Evolutionary conservation across 2,888 invertebrate genomes (phyloP), one percentile per base, ranked within the genome.

Genomic region (Pollenia angustigena): DNA sequence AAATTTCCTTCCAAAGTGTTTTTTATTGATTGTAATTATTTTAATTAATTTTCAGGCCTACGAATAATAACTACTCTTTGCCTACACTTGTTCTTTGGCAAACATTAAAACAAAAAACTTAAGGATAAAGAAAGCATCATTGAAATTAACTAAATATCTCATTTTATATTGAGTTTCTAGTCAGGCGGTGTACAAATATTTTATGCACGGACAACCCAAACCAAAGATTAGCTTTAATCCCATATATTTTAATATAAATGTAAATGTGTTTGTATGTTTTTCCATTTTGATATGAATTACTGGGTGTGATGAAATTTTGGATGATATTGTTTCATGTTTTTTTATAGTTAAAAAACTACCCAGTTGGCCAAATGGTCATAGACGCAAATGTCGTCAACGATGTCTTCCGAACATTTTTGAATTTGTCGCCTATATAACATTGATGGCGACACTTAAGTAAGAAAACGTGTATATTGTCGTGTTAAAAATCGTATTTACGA

Each of bases 101-200:
- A 32, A 6, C 32, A 4, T 32, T 32, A 4, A 32, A 32, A 32
- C 32, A 32, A 32, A 8, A 66, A n/a, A 66, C n/a, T 10, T 42
- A 11, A 18, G 6, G 14, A 23, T 54, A 23, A 72, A 56, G 58
- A 23, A 32, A 72, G 52, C 52, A 62, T 80, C 60, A 60, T 71
- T 44, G 62, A 80, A 80, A 71, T 80, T 71, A 71, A 71, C 52
- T 69, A 62, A 72, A 80, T 44, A 52, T 16, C 46, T 80, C 52
- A 54, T 54, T 80, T 71, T 72, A 23, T 66, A 66, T 48, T 18
- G 18, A 48, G 23, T 66, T 48, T 32, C 9, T 46, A 48, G 32
- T 18, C 66, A 32, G 32, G 23, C 32, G 7, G 14, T 40, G 9
- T 50, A 80, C 32, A 46, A 72, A 72, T 64, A 71, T 80, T 72